phyloP scores from a whole-genome alignment of 2,113 vertebrate genomes.

The Hemicordylus capensis region DNA sequence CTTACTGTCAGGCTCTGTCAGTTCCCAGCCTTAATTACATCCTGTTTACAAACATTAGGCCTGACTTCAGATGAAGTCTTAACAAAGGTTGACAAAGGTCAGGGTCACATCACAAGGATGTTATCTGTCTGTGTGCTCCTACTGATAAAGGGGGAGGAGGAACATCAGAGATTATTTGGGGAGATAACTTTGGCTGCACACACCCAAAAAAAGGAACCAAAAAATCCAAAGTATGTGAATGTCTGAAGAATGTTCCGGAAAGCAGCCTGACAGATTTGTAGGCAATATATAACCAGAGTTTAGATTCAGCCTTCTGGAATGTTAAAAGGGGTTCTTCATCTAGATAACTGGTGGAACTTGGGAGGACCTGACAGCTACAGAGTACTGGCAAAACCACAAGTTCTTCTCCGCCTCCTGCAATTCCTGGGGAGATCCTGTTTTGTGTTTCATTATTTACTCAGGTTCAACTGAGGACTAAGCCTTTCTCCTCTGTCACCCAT shows the following conservation, averaged over 20 bases:
- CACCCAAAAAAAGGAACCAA: slow-evolving; percentile 22
- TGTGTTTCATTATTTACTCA: neutral
- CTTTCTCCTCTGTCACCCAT: neutral
- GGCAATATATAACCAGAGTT: neutral
- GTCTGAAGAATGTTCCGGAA: neutral
- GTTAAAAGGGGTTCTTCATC: neutral
- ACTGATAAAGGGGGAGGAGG: slow-evolving; percentile 73
- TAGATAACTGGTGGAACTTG: neutral
- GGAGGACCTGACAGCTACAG: neutral
- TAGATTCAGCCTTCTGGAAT: neutral
- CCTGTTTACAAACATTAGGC: slow-evolving; percentile 97
- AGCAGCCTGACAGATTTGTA: neutral
- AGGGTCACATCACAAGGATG: slow-evolving; percentile 86
- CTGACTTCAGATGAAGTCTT: slow-evolving; percentile 88
- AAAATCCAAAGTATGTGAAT: neutral
- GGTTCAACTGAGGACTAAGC: neutral
- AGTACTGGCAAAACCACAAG: neutral
- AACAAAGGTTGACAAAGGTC: slow-evolving; percentile 89
- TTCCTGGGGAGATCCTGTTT: neutral
- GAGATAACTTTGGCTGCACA: slow-evolving; percentile 60
- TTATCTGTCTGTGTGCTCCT: slow-evolving; percentile 83
- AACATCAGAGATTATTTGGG: slow-evolving; percentile 60
- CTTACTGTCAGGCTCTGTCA: slow-evolving; percentile 87
- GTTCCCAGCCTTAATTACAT: slow-evolving; percentile 97
- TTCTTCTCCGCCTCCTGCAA: neutral